Conservation (phyloP, 2,797 vertebrate species). For the Anolis apletophallus region DNA sequence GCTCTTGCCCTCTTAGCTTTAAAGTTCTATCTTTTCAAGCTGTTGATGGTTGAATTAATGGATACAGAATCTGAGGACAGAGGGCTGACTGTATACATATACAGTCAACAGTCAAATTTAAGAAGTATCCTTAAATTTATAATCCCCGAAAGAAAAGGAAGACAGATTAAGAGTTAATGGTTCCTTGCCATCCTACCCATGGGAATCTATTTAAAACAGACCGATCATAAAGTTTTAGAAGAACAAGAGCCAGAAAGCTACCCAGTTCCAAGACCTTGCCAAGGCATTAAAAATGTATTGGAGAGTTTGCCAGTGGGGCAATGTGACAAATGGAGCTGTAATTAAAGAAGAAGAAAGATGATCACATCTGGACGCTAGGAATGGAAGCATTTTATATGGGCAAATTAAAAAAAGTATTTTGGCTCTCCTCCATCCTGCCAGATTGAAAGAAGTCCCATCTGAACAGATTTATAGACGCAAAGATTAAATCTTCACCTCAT, state of each 20-base stretch:
- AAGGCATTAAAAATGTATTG: conserved; percentile 22
- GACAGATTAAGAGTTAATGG: conserved; percentile 48
- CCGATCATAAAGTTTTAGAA: conserved; percentile 36
- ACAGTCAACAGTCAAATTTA: neutral
- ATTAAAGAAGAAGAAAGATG: conserved; percentile 27
- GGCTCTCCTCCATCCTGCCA: conserved; percentile 34
- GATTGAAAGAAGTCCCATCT: conserved; percentile 17
- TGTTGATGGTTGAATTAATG: too few species aligned
- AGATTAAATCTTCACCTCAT: conserved; percentile 22
- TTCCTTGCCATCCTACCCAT: conserved; percentile 48
- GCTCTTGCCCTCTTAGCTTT: too few species aligned
- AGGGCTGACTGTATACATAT: neutral
- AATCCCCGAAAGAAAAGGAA: neutral
- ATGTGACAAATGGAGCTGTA: conserved; percentile 37
- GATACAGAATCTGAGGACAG: too few species aligned
- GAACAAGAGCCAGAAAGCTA: conserved; percentile 53
- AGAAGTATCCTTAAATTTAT: neutral
- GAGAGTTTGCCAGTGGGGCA: conserved; percentile 20
- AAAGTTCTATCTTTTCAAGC: too few species aligned
- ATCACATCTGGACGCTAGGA: conserved; percentile 29
- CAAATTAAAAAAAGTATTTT: neutral
- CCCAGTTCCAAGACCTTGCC: conserved; percentile 24
- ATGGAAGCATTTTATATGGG: neutral
- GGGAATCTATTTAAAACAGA: conserved; percentile 43
- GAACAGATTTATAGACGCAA: conserved; percentile 36